phyloP scores from a whole-genome alignment of 2,888 invertebrate genomes.

The Creontiades dilutus region DNA sequence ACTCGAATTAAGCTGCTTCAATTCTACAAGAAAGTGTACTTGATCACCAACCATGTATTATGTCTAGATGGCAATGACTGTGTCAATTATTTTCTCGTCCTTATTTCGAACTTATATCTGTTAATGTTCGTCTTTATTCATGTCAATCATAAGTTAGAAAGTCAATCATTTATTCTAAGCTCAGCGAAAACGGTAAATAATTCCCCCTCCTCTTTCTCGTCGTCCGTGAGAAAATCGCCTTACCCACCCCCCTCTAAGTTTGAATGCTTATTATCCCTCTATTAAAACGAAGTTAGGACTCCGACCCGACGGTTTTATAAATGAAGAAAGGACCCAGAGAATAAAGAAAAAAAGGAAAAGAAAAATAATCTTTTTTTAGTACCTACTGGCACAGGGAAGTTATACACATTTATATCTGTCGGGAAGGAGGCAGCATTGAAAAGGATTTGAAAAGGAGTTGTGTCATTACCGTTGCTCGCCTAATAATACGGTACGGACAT shows the following conservation, averaged over 20 bases:
- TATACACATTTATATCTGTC: conserved; percentile 70
- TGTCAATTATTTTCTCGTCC: no score
- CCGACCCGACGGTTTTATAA: conserved; percentile 53
- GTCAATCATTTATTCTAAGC: no score
- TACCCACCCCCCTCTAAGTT: background rate
- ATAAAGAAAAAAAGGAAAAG: conserved; percentile 23
- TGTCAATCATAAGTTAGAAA: no score
- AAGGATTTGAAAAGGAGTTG: conserved; percentile 66
- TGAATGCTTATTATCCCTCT: conserved; percentile 65
- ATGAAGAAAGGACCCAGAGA: conserved; percentile 51
- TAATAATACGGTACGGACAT: conserved; percentile 62
- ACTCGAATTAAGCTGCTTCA: no score
- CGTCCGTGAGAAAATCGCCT: conserved; percentile 13
- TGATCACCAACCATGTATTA: no score
- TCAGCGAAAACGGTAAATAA: background rate
- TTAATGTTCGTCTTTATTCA: no score
- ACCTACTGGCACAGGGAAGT: conserved; percentile 48
- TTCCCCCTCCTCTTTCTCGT: background rate
- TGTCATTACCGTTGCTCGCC: conserved; percentile 63
- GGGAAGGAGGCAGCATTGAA: conserved; percentile 65
- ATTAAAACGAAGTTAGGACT: conserved; percentile 65
- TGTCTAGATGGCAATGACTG: no score
- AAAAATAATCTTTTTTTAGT: conserved; percentile 52
- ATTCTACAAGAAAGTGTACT: no score
- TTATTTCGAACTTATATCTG: no score